Conservation (phyloP, 2,797 vertebrate genomes). For the Acomys russatus region DNA sequence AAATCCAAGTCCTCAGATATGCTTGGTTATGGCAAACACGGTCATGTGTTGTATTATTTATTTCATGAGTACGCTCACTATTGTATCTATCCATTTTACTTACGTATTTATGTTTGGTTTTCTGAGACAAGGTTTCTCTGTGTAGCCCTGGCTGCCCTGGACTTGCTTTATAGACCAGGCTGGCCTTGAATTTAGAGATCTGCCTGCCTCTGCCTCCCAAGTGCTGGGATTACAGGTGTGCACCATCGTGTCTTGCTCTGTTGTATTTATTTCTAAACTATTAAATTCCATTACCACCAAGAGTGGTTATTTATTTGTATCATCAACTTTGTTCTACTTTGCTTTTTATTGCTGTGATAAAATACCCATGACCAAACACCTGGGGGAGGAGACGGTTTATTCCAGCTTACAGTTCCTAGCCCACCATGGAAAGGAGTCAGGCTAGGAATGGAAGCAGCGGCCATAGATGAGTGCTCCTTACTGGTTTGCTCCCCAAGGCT, state of each 20-base stretch:
- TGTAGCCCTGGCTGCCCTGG: no score
- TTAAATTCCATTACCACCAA: neutral
- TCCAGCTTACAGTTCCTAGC: neutral
- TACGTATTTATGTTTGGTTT: no score
- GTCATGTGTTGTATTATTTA: neutral
- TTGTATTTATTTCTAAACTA: constrained; percentile 58
- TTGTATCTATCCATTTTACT: no score
- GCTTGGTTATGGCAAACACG: constrained; percentile 2
- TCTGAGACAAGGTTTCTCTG: no score
- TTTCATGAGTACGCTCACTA: neutral
- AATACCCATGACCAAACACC: neutral
- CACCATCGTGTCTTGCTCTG: neutral
- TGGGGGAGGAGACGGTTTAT: neutral
- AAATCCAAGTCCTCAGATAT: neutral
- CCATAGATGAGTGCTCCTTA: neutral
- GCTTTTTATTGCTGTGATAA: neutral
- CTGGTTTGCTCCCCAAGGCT: neutral
- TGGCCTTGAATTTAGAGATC: no score
- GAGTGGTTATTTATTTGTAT: constrained; percentile 59
- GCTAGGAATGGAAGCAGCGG: neutral
- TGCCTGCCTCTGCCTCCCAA: no score
- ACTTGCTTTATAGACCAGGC: no score
- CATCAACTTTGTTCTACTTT: neutral
- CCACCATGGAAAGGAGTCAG: neutral
- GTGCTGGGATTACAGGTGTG: no score